Evolutionary conservation across 2,888 invertebrate genomes (phyloP).

Genomic region (Rhingia campestris): DNA sequence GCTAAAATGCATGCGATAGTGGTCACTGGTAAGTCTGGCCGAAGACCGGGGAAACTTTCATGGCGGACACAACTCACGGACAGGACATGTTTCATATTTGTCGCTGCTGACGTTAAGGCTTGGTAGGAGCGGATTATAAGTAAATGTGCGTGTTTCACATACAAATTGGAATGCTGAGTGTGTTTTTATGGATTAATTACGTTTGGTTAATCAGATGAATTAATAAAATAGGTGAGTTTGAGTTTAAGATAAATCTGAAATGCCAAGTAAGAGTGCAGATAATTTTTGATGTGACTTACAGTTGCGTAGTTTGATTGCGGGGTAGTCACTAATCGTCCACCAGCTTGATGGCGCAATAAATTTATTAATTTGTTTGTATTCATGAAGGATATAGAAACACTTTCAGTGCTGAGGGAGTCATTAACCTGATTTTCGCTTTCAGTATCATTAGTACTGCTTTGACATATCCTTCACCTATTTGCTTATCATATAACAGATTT

Average conservation of each 20-base stretch:
- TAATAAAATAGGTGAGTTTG: background rate
- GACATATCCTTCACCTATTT: too few relatives aligned
- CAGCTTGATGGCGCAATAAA: too few relatives aligned
- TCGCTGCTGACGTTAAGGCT: constrained; percentile 42
- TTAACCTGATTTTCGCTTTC: too few relatives aligned
- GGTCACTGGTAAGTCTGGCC: constrained; percentile 12
- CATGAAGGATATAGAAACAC: too few relatives aligned
- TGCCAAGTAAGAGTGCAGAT: background rate
- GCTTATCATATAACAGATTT: too few relatives aligned
- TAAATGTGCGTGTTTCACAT: constrained; percentile 42
- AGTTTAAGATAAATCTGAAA: background rate
- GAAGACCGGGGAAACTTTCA: background rate
- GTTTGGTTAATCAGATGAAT: background rate
- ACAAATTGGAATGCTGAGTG: constrained; percentile 33
- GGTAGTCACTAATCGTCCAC: too few relatives aligned
- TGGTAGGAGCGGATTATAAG: constrained; percentile 19
- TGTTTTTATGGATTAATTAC: constrained; percentile 43
- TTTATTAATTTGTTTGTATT: too few relatives aligned
- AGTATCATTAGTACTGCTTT: too few relatives aligned
- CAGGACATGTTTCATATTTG: constrained; percentile 49
- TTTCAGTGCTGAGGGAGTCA: too few relatives aligned
- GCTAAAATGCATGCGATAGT: constrained; percentile 59
- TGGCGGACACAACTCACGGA: constrained; percentile 34
- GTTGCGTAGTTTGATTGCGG: too few relatives aligned
- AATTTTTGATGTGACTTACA: too few relatives aligned